These are phyloP conservation scores for Coregonus sp. DNA, from an alignment of 2,797 vertebrate genomes.

Conservation along the genomic window DNA sequence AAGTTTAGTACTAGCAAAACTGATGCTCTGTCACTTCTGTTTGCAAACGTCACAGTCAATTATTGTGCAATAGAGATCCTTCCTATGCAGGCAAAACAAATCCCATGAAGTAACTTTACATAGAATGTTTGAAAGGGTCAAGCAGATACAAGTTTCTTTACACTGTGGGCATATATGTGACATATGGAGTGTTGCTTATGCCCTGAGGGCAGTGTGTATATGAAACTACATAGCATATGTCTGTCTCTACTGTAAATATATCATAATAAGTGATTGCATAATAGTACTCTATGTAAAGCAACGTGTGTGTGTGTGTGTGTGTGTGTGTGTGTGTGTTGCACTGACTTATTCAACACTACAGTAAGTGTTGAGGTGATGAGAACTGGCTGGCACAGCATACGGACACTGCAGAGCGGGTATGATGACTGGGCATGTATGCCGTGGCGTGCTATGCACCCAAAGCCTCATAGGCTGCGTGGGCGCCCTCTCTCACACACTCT, in stretches of 20 bases:
- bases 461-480: not conserved
- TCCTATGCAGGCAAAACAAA: not conserved
- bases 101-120: not conserved
- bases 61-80: not conserved
- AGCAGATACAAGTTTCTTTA: not conserved
- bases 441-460: not conserved
- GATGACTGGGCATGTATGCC: not conserved
- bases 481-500: not conserved
- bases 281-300: not conserved
- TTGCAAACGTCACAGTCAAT: not conserved
- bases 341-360: constrained; percentile 11
- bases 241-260: constrained; percentile 1
- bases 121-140: not conserved
- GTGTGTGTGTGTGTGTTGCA: not conserved
- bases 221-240: not conserved
- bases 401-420: constrained; percentile 4
- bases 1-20: not conserved
- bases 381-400: not conserved
- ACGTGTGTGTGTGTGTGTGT: constrained; percentile 2
- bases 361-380: constrained; percentile 6
- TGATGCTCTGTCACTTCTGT: not conserved
- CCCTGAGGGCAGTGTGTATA: not conserved
- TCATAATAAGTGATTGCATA: not conserved
- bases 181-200: not conserved
- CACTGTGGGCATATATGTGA: not conserved